These are phyloP conservation scores for Vanessa cardui DNA, from an alignment of 2,888 invertebrate species.

Conservation along the genomic window DNA sequence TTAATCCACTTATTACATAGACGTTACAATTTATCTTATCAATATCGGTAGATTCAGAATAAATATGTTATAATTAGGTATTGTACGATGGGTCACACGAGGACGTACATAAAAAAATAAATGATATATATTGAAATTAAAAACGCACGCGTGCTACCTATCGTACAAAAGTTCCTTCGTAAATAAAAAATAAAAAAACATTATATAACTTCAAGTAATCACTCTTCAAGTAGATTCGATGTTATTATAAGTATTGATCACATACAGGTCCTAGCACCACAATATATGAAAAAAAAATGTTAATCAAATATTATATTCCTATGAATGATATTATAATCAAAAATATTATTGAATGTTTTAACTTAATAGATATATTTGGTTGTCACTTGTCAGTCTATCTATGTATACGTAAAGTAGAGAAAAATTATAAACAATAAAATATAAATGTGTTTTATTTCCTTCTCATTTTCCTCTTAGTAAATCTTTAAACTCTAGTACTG, in stretches of 20 bases:
- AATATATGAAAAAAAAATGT: constrained; percentile 2
- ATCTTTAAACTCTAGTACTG: no score
- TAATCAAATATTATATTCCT: constrained; percentile 11
- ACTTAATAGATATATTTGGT: constrained; percentile 47
- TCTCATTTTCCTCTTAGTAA: neutral
- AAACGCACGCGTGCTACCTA: neutral
- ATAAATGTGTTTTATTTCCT: constrained; percentile 9
- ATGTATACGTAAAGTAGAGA: constrained; percentile 50
- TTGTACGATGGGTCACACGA: constrained; percentile 9
- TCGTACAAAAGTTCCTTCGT: constrained; percentile 2
- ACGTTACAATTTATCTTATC: constrained; percentile 16
- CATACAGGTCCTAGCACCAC: constrained; percentile 19
- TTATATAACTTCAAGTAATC: constrained; percentile 10
- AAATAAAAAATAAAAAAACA: neutral
- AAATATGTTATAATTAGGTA: constrained; percentile 13
- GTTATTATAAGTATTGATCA: constrained; percentile 9
- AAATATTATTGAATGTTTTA: constrained; percentile 44
- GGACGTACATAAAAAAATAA: neutral
- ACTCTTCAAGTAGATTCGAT: constrained; percentile 7
- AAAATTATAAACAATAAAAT: constrained; percentile 33
- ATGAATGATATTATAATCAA: constrained; percentile 25
- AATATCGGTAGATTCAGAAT: constrained; percentile 27
- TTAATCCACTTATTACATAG: constrained; percentile 17
- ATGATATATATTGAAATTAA: no score
- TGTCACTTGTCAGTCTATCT: constrained; percentile 42